Base-by-base conservation (phyloP, 2,888 invertebrate genomes). In the Phortica magna region DNA sequence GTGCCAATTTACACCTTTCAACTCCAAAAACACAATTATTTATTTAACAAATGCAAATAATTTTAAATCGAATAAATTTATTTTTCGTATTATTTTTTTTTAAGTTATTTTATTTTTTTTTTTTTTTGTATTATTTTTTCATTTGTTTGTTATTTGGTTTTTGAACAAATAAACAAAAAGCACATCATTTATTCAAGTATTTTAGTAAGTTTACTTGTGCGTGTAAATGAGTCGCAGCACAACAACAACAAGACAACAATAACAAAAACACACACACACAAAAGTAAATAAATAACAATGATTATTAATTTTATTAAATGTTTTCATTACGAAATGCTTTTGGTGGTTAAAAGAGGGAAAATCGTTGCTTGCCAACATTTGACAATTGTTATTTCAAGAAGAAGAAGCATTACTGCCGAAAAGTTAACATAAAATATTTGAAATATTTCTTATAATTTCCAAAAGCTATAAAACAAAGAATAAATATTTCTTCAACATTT, bases 401-500 rank as follows among this genome's bases (percentile, higher is more conserved):
- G 31, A 31, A 31, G 48, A 9, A 48, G 48, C 7, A 12, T 48
- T 48, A 2, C 3, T 48, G 14, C 4, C 14, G 7, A 48, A 48
- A 48, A 12, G 48, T 48, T 48, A 12, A 2, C 19, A 14, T 7
- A 53, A 3, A n/a, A n/a, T n/a, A n/a, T n/a, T n/a, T n/a, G n/a
- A n/a, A 17, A 17, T 14, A 59, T 59, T 59, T 7, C n/a, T 59
- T n/a, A 17, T n/a, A n/a, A 12, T 17, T 9, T 59, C 7, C 59
- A 59, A 17, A 17, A 14, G 59, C n/a, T n/a, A 59, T 59, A 59
- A 59, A 59, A 59, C 59, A 59, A 59, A 59, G 7, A n/a, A 17
- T 14, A 7, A 70, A 70, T 70, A 42, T 70, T 70, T 70, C 43
- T 70, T 42, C 19, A 43, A 10, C 59, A 59, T 59, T 59, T 59